Evolutionary conservation across 2,888 invertebrate genomes (phyloP).

Genomic region (Nebria brevicollis): DNA sequence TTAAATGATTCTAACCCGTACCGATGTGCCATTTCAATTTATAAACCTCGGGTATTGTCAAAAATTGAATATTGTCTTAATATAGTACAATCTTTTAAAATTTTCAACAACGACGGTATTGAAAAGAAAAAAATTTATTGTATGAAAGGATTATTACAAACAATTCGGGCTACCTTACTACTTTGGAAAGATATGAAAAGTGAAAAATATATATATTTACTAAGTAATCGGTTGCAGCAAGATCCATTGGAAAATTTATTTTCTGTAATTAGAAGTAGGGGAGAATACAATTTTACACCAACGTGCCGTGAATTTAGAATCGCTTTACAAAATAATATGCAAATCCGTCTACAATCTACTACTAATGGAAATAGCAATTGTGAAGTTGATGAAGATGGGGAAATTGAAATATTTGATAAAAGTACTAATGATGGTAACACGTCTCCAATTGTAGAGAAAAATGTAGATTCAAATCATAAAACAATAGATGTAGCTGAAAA

Average conservation of each 20-base stretch:
- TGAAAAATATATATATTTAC: slow-evolving; percentile 24
- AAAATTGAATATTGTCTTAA: slow-evolving; percentile 9
- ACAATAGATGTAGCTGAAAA: too few species aligned
- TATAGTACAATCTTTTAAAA: slow-evolving; percentile 25
- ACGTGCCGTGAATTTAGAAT: too few species aligned
- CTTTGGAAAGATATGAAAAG: slow-evolving; percentile 20
- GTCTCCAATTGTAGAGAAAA: too few species aligned
- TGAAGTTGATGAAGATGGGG: too few species aligned
- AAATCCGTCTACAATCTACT: too few species aligned
- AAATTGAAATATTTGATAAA: too few species aligned
- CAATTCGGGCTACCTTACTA: background rate
- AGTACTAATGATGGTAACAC: too few species aligned
- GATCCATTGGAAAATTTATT: slow-evolving; percentile 27
- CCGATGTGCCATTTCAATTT: too few species aligned
- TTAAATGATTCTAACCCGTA: too few species aligned
- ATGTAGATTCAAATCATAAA: too few species aligned
- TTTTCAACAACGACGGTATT: slow-evolving; percentile 15
- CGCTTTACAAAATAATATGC: too few species aligned
- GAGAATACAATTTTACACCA: background rate
- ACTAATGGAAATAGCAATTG: too few species aligned
- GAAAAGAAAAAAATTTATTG: slow-evolving; percentile 29
- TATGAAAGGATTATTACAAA: slow-evolving; percentile 13
- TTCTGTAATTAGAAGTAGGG: slow-evolving; percentile 29
- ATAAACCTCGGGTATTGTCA: background rate
- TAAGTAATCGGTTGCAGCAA: slow-evolving; percentile 26